These are phyloP conservation scores for Ostrea edulis DNA, from an alignment of 1,140 invertebrate species.

Conservation along the genomic window DNA sequence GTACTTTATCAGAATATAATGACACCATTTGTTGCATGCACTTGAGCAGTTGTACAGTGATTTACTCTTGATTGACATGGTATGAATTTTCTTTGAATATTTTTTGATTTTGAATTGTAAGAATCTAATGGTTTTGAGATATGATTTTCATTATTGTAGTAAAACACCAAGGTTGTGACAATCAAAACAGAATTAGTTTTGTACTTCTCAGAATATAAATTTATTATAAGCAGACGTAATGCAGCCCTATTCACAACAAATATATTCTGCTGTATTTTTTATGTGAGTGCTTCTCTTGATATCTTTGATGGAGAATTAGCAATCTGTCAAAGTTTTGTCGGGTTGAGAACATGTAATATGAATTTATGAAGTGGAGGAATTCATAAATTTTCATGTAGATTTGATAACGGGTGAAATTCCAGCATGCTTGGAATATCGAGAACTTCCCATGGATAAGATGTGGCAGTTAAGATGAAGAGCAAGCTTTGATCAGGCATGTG, in stretches of 20 bases:
- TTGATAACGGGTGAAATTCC: slow-evolving; percentile 16
- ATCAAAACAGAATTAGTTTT: no score
- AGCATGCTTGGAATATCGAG: slow-evolving; percentile 27
- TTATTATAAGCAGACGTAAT: no score
- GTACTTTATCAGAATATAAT: not conserved
- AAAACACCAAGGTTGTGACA: no score
- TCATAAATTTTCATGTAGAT: slow-evolving; percentile 12
- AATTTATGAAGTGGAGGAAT: slow-evolving; percentile 15
- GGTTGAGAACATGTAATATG: slow-evolving; percentile 23
- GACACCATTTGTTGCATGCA: not conserved
- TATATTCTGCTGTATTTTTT: not conserved
- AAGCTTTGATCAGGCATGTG: slow-evolving; percentile 28
- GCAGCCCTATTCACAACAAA: not conserved
- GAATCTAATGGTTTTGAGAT: not conserved
- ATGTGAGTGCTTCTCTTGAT: not conserved
- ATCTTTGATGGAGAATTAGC: not conserved
- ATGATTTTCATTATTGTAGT: no score
- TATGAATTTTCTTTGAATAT: not conserved
- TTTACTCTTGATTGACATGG: not conserved
- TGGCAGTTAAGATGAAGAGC: not conserved
- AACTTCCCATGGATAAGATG: slow-evolving; percentile 31
- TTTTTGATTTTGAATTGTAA: not conserved
- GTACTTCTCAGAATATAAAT: no score
- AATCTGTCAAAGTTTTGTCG: not conserved
- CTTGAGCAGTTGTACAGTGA: not conserved